Conservation (phyloP, 2,888 invertebrate species). For the Melieria omissa region DNA sequence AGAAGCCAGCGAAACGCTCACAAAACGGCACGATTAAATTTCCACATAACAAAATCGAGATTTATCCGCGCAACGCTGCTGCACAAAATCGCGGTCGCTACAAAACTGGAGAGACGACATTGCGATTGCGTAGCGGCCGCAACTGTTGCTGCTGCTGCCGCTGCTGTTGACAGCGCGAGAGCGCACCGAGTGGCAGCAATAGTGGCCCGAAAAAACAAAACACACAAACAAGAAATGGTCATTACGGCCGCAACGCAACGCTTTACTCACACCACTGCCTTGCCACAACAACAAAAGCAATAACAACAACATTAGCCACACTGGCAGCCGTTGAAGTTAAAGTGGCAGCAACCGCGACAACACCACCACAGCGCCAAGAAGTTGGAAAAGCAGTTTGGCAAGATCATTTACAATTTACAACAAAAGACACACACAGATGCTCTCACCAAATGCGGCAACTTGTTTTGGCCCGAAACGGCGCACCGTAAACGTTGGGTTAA, state of each 20-base stretch:
- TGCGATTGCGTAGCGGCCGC: conserved; percentile 22
- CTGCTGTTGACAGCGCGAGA: too few species aligned
- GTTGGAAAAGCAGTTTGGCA: conserved; percentile 58
- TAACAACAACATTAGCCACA: conserved; percentile 30
- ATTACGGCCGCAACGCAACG: background rate
- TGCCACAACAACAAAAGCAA: conserved; percentile 2
- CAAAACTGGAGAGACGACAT: conserved; percentile 60
- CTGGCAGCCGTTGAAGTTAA: background rate
- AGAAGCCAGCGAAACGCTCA: background rate
- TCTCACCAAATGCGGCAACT: conserved; percentile 57
- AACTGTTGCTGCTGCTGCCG: conserved; percentile 2
- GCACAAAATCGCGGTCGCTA: conserved; percentile 65
- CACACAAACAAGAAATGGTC: background rate
- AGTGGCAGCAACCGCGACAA: background rate
- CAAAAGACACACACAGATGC: background rate
- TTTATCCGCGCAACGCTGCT: conserved; percentile 57
- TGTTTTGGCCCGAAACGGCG: conserved; percentile 46
- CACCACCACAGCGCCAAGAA: background rate
- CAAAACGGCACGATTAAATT: conserved; percentile 22
- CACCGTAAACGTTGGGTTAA: too few species aligned
- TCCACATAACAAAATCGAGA: conserved; percentile 27
- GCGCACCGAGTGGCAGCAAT: conserved; percentile 4
- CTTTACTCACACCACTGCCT: background rate
- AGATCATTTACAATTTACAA: conserved; percentile 49
- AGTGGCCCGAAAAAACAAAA: background rate